These are phyloP conservation scores for Nematolebias whitei DNA, from an alignment of 2,113 vertebrate species.

Conservation along the genomic window DNA sequence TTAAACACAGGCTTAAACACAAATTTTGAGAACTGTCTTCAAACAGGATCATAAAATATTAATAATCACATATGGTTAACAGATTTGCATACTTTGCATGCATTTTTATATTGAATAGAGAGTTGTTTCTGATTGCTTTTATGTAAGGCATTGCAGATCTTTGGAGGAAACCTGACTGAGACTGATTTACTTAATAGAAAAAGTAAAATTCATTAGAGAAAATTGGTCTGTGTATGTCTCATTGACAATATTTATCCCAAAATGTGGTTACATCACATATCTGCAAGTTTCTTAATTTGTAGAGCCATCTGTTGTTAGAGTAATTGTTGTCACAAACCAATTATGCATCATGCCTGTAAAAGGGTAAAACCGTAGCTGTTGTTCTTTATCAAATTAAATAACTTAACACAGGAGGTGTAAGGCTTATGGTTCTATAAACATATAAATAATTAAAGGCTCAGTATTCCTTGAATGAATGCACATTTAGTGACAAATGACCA, in stretches of 20 bases:
- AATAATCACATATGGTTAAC: background rate
- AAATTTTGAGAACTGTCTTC: too few species aligned
- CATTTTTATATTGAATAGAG: background rate
- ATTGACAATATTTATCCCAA: background rate
- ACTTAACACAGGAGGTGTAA: too few species aligned
- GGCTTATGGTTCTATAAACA: too few species aligned
- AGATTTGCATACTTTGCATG: background rate
- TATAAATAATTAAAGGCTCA: too few species aligned
- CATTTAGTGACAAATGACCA: too few species aligned
- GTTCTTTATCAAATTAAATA: background rate
- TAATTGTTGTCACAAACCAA: conserved; percentile 1
- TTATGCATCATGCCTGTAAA: background rate
- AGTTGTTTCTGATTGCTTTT: background rate
- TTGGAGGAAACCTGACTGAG: background rate
- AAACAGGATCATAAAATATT: background rate
- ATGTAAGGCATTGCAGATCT: background rate
- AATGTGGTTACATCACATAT: background rate
- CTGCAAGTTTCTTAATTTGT: background rate
- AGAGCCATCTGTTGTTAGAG: background rate
- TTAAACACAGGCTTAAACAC: too few species aligned
- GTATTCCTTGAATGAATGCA: too few species aligned
- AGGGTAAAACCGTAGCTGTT: background rate
- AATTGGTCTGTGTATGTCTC: background rate
- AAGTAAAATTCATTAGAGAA: background rate
- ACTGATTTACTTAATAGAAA: background rate